Percentiles rank a stretch among this genome's conserved stretches.
Evolutionary conservation across 1,140 invertebrate species (phyloP).

Genomic region (Pseudomyrmex pallidus): DNA sequence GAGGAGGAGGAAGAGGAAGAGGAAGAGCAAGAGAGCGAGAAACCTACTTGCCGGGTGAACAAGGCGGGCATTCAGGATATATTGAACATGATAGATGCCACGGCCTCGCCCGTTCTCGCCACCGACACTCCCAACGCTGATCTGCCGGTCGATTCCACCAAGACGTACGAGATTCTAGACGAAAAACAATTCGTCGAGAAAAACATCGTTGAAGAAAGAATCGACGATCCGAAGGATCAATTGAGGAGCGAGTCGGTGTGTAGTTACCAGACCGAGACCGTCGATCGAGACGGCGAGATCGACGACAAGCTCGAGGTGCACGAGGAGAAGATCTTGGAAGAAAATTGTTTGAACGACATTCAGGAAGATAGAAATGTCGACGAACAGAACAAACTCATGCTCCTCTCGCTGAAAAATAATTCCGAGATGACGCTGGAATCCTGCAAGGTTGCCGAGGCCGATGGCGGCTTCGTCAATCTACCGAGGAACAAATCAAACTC

Average conservation of each 20-base stretch:
- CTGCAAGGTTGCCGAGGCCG: conserved; percentile 68
- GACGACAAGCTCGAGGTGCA: conserved; percentile 61
- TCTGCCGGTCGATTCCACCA: conserved; percentile 71
- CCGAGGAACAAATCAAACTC: conserved; percentile 33
- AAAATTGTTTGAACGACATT: background rate
- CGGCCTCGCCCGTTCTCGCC: conserved; percentile 74
- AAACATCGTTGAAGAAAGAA: conserved; percentile 7
- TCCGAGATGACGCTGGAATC: background rate
- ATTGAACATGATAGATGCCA: conserved; percentile 80
- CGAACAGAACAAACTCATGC: background rate
- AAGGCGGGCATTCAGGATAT: conserved; percentile 79
- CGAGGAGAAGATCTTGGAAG: conserved; percentile 52
- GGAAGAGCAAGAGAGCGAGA: conserved; percentile 70
- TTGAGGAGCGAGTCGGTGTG: conserved; percentile 8
- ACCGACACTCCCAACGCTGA: conserved; percentile 74
- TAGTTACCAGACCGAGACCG: conserved; percentile 4
- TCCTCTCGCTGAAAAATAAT: conserved; percentile 21
- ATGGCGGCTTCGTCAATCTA: conserved; percentile 56
- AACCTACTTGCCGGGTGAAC: conserved; percentile 57
- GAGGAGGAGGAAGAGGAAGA: conserved; percentile 62
- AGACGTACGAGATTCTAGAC: conserved; percentile 65
- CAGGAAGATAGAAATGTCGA: conserved; percentile 4
- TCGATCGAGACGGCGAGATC: background rate
- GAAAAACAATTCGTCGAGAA: conserved; percentile 27
- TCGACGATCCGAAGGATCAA: background rate